Percentiles rank a stretch among this genome's conserved stretches.
phyloP scores from a whole-genome alignment of 2,888 invertebrate species.

The Nephrotoma appendiculata region DNA sequence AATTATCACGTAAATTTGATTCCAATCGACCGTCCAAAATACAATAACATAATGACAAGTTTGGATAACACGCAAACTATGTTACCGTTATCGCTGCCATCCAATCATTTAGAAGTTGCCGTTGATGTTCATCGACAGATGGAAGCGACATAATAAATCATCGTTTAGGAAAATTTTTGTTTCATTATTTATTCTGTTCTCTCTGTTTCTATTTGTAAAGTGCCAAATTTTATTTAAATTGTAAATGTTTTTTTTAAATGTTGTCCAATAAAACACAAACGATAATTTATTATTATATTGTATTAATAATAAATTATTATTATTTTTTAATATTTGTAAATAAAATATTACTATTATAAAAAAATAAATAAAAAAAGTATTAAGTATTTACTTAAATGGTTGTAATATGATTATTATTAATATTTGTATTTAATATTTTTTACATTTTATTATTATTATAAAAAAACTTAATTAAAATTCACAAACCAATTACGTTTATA shows the following conservation, averaged over 20 bases:
- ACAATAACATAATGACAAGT: conserved; percentile 32
- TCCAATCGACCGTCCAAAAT: conserved; percentile 18
- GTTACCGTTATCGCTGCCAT: conserved; percentile 17
- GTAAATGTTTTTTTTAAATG: neutral
- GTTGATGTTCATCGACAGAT: conserved; percentile 80
- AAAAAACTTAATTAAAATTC: neutral
- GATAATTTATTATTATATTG: neutral
- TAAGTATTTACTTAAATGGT: neutral
- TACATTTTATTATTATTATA: neutral
- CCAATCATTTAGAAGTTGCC: conserved; percentile 61
- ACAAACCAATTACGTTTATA: neutral
- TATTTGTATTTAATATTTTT: neutral
- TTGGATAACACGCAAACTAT: conserved; percentile 29
- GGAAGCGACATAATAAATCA: conserved; percentile 49
- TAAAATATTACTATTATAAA: neutral
- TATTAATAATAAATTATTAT: neutral
- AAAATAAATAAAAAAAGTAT: neutral
- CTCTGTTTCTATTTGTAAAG: neutral
- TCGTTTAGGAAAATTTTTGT: neutral
- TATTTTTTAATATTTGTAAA: neutral
- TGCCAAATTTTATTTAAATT: neutral
- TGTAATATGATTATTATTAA: neutral
- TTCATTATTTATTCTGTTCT: neutral
- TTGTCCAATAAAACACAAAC: neutral
- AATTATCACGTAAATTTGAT: conserved; percentile 18